Evolutionary conservation across 2,113 vertebrate genomes (phyloP).

Genomic region (Equus quagga): DNA sequence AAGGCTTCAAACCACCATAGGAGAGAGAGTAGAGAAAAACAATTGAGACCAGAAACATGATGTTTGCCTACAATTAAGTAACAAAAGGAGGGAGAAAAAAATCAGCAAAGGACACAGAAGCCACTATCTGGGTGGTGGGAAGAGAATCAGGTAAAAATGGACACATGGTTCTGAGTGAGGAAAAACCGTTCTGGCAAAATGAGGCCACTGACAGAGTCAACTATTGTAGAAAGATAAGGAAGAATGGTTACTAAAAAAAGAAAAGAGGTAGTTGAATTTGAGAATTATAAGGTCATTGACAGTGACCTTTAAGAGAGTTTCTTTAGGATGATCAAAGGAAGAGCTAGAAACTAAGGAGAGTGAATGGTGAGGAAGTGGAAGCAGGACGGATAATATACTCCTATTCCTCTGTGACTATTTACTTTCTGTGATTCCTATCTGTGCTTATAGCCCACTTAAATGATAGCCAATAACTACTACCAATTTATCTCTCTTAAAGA

Average conservation of each 20-base stretch:
- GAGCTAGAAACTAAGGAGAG: neutral
- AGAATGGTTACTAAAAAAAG: neutral
- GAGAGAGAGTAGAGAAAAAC: neutral
- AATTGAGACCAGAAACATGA: neutral
- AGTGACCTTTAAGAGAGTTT: neutral
- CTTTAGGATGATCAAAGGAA: neutral
- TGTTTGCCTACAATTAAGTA: neutral
- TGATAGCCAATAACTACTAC: neutral
- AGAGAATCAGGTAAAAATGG: neutral
- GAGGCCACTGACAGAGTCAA: neutral
- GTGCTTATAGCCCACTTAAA: neutral
- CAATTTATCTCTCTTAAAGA: neutral
- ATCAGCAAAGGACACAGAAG: neutral
- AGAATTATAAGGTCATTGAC: neutral
- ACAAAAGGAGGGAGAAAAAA: neutral
- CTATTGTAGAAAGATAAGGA: neutral
- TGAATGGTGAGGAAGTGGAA: neutral
- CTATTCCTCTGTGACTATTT: neutral
- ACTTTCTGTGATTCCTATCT: neutral
- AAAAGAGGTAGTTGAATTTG: neutral
- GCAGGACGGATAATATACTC: neutral
- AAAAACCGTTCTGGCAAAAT: neutral
- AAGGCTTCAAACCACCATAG: neutral
- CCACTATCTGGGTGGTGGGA: neutral
- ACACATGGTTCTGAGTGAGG: neutral